Percentiles rank a stretch among this genome's conserved stretches.
These are phyloP conservation scores for Sepioteuthis lessoniana DNA, from an alignment of 2,888 invertebrate species.

Conservation along the genomic window DNA sequence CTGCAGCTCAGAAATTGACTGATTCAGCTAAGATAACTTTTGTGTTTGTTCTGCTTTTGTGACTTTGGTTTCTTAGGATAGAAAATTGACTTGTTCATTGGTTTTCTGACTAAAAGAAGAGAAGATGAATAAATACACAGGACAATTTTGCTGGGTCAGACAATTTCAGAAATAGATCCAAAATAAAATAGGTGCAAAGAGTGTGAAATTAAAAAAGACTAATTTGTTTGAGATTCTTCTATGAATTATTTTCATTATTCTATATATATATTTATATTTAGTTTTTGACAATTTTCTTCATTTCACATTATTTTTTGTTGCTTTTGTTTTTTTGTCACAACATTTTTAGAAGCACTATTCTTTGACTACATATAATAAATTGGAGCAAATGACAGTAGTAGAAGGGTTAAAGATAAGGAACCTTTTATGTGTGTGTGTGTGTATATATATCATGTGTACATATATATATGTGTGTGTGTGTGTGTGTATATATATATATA, in stretches of 20 bases:
- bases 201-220: slow-evolving; percentile 20
- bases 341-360: too few relatives aligned
- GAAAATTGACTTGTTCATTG: neutral
- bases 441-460: too few relatives aligned
- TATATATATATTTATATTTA: too few relatives aligned
- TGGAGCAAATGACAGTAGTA: too few relatives aligned
- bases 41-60: neutral
- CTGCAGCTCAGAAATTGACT: neutral
- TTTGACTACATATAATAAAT: too few relatives aligned
- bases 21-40: neutral
- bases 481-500: neutral
- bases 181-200: neutral
- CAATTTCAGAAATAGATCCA: neutral
- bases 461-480: too few relatives aligned
- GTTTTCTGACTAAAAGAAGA: neutral
- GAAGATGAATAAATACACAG: neutral
- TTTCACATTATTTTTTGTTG: too few relatives aligned
- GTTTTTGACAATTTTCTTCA: too few relatives aligned
- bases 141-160: neutral
- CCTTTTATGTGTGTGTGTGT: too few relatives aligned
- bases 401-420: too few relatives aligned
- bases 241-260: too few relatives aligned
- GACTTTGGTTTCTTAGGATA: neutral
- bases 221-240: neutral
- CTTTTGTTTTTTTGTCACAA: too few relatives aligned